Conservation (phyloP, 1,140 invertebrate species). For the Bathynomus jamesi region DNA sequence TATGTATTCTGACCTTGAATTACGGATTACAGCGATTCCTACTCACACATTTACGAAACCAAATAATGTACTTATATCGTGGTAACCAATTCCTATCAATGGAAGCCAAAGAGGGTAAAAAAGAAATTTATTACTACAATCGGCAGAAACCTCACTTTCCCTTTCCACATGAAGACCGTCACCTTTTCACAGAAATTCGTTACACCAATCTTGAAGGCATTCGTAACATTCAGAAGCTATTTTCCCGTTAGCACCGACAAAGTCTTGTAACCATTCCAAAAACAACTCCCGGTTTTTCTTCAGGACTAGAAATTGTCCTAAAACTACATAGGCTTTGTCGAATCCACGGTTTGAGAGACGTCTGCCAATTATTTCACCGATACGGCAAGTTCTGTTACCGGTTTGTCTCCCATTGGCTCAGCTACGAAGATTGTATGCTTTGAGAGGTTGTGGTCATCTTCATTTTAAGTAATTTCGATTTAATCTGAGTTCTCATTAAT, state of each 20-base stretch:
- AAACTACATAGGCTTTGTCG: conserved; percentile 92
- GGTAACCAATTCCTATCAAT: too few relatives aligned
- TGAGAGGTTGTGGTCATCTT: conserved; percentile 84
- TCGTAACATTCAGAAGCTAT: conserved; percentile 88
- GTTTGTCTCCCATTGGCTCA: conserved; percentile 91
- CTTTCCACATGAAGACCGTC: too few relatives aligned
- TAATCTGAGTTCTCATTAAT: too few relatives aligned
- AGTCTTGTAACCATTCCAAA: conserved; percentile 93
- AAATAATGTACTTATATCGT: too few relatives aligned
- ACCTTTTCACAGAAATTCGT: conserved; percentile 88
- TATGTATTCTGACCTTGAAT: too few relatives aligned
- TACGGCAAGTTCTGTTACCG: conserved; percentile 82
- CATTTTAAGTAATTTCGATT: too few relatives aligned
- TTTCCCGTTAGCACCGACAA: conserved; percentile 77
- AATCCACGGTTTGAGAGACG: conserved; percentile 72
- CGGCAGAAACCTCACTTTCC: too few relatives aligned
- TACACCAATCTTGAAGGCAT: conserved; percentile 91
- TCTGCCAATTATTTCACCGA: conserved; percentile 83
- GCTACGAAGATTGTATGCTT: conserved; percentile 89
- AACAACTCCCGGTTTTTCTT: conserved; percentile 95
- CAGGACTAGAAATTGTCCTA: conserved; percentile 91
- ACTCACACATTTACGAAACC: too few relatives aligned
- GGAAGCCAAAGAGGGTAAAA: too few relatives aligned
- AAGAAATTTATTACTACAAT: too few relatives aligned
- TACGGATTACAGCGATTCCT: too few relatives aligned